Evolutionary conservation across 2,888 invertebrate species (phyloP), one percentile per base, ranked within the genome.

Genomic region (Sinopyrophorus schimmeli): DNA sequence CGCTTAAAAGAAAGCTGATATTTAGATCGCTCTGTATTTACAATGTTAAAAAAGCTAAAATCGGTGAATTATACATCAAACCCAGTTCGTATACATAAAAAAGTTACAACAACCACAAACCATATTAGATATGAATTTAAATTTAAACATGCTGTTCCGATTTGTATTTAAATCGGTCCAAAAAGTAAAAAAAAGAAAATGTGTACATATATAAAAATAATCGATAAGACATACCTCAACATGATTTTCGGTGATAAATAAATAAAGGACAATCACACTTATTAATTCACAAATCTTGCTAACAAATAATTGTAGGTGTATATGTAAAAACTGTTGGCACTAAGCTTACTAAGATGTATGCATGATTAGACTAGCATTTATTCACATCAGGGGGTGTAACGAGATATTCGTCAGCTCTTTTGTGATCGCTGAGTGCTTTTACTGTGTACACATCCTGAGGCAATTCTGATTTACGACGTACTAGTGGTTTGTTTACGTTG

Each of bases 401-500:
- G 64, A 95, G 85, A 80, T 82, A 94, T 68, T 93, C 90, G 75
- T 95, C 95, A 62, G 92, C 88, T 68, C 96, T 83, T 76, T 89
- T 90, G 79, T 96, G 94, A 73, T 91, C 92, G 72, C 86, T 89
- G 62, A 96, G 81, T 57, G 94, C 94, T 74, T 88, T 89, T 66
- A 93, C 86, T 41, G 94, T 95, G 72, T 86, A 86, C 63, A 89
- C 83, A 78, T 97, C 96, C 68, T 93, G 92, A 31, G 96, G 96
- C 70, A 97, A 79, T 74, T 97, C 94, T 9, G 94, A 95, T 79
- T 96, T 96, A 76, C 93, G 88, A 75, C 95, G 86, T 58, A 96
- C 81, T 61, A 96, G 78, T 39, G 93, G 93, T 76, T 91, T 91
- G 73, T 82, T 90, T 78, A 83, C 86, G 77, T 81, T 83, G 73